Conservation (phyloP, 2,113 vertebrate species). For the Elephantulus edwardii region DNA sequence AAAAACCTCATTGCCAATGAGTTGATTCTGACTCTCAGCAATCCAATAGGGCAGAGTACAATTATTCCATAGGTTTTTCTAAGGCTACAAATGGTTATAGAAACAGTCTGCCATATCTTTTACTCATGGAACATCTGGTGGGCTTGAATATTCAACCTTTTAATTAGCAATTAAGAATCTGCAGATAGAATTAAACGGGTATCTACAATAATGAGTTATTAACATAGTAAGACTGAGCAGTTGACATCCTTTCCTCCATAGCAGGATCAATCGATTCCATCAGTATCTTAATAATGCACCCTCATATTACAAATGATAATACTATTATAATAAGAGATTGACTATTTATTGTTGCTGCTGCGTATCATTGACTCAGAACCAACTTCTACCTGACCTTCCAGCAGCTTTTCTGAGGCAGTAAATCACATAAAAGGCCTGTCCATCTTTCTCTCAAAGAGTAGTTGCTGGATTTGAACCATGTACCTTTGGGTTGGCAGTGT, state of each 20-base stretch:
- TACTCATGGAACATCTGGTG: neutral
- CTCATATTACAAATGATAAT: constrained; percentile 18
- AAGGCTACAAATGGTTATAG: neutral
- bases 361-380: too few species aligned
- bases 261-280: constrained; percentile 1
- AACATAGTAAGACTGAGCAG: neutral
- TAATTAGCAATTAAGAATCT: too few species aligned
- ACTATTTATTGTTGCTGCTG: too few species aligned
- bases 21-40: neutral
- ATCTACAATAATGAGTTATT: neutral
- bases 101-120: neutral
- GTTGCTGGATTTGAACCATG: too few species aligned
- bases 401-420: too few species aligned
- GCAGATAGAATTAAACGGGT: too few species aligned
- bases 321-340: neutral
- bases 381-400: too few species aligned
- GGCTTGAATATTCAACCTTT: too few species aligned
- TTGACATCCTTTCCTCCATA: neutral
- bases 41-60: neutral
- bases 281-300: neutral
- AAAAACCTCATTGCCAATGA: neutral
- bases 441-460: too few species aligned
- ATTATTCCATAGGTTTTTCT: neutral
- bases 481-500: too few species aligned
- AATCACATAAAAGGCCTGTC: too few species aligned